phyloP scores from a whole-genome alignment of 2,797 vertebrate genomes.

The Acanthornis magna region DNA sequence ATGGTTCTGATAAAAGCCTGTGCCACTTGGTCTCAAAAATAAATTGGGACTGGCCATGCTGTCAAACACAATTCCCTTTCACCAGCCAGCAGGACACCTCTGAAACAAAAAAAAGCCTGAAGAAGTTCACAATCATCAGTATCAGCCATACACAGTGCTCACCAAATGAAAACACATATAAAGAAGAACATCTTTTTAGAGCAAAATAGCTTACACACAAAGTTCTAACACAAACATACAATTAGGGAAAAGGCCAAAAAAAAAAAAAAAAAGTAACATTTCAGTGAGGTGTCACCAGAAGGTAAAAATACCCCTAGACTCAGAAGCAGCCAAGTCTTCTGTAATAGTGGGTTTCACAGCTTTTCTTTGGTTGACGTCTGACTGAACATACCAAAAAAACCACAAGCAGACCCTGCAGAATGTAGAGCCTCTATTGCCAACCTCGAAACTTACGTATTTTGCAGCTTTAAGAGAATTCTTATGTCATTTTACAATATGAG shows the following conservation, averaged over 20 bases:
- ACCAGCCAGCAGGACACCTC: background rate
- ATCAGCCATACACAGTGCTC: background rate
- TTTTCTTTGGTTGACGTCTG: background rate
- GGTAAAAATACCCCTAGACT: background rate
- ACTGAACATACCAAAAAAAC: background rate
- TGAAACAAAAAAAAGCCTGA: background rate
- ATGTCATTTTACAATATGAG: slow-evolving; percentile 2
- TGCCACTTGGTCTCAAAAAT: background rate
- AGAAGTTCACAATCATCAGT: background rate
- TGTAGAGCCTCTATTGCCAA: background rate
- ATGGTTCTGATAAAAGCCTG: fast-evolving
- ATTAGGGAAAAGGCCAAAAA: background rate
- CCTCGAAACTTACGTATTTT: background rate
- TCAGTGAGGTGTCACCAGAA: background rate
- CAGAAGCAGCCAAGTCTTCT: slow-evolving; percentile 2
- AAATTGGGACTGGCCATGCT: background rate
- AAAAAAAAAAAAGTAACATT: background rate
- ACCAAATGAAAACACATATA: background rate
- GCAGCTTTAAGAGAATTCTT: slow-evolving; percentile 40
- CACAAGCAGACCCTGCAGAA: background rate
- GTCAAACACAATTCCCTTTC: background rate
- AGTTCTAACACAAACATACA: background rate
- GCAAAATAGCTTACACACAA: background rate
- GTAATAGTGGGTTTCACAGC: background rate
- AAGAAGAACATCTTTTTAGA: background rate